Base-by-base conservation (phyloP, 92 coral and sea anemone species). In the Heteractis magnifica region DNA sequence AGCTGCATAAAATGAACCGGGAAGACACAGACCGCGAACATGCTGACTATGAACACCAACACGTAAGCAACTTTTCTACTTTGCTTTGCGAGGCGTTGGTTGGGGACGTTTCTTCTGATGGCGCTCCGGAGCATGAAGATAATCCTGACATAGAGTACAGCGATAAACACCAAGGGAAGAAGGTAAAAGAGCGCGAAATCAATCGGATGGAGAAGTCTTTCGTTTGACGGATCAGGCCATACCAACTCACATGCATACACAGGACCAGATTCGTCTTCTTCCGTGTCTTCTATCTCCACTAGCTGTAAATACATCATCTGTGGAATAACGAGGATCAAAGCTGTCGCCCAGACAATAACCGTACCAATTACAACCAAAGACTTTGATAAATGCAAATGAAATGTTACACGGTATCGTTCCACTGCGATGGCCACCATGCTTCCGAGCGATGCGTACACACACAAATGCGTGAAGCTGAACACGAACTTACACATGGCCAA, bases 1-100 rank as follows among this genome's bases (percentile, higher is more conserved):
- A 89, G 55, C 19, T 92, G 92, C 41, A 92, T 53, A 26, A 84
- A 48, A 64, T 92, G 92, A n/a, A 92, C 78, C 10, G 93, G 95
- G 11, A 92, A 83, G 65, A 85, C 84, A 26, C 89, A 83, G 19
- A 89, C 49, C 5, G 90, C 95, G 48, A 89, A 92, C 72, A 89
- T 88, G 49, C 13, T 48, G 6, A 92, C 89, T 6, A 87, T 34
- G 10, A 87, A 50, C 15, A 87, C 75, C 76, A 92, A 65, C 18
- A 84, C 83, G 3, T 70, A 64, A 7, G 90, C 18, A 51, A 86
- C 85, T 9, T 84, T 82, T 65, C 90, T 82, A 74, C 53, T 82
- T 51, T 86, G 82, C 23, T 71, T 81, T n/a, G 68, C 65, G 8
- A 77, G 77, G 20, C 90, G 90, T 6, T 74, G 82, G 6, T 77